phyloP scores from a whole-genome alignment of 2,888 invertebrate species.

The Taenaris catops region DNA sequence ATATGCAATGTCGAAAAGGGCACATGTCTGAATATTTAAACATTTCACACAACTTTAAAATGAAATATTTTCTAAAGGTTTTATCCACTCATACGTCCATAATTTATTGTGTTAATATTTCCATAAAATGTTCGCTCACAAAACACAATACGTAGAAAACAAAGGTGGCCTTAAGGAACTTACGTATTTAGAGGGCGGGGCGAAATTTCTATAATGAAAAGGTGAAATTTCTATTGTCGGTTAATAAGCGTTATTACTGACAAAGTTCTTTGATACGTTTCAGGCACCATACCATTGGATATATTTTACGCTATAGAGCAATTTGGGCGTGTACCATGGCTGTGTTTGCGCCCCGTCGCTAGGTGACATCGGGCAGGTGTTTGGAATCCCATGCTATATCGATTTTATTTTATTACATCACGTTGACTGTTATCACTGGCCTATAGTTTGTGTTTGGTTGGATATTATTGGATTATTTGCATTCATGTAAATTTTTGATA shows the following conservation, averaged over 20 bases:
- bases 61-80: background rate
- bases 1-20: too few species aligned
- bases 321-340: conserved; percentile 34
- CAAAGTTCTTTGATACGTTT: conserved; percentile 8
- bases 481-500: background rate
- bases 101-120: too few species aligned
- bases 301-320: conserved; percentile 23
- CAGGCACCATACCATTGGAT: conserved; percentile 5
- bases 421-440: conserved; percentile 17
- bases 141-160: too few species aligned
- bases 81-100: background rate
- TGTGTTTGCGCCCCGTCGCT: conserved; percentile 55
- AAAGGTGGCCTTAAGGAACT: too few species aligned
- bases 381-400: conserved; percentile 44
- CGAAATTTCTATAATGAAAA: conserved; percentile 3
- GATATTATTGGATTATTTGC: conserved; percentile 3
- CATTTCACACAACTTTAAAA: background rate
- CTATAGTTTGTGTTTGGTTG: conserved; percentile 6
- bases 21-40: too few species aligned
- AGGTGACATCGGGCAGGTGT: conserved; percentile 52
- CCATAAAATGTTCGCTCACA: too few species aligned
- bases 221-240: conserved; percentile 2
- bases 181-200: conserved; percentile 1
- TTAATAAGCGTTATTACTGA: conserved; percentile 5
- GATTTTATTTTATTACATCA: conserved; percentile 37